phyloP scores from a whole-genome alignment of 1,140 invertebrate genomes.

The Pseudomyrmex flavicornis region DNA sequence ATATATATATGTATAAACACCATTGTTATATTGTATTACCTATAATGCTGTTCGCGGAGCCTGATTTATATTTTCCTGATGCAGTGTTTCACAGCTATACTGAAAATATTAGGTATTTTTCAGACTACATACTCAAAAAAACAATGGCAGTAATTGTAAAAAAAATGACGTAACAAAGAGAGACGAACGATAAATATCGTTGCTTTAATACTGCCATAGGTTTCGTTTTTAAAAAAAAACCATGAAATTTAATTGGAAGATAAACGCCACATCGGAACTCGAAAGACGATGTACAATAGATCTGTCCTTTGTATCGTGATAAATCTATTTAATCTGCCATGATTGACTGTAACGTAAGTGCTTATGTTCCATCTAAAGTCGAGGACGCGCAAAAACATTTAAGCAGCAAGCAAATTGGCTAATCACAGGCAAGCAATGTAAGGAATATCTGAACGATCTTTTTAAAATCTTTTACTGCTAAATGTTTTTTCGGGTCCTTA shows the following conservation, averaged over 20 bases:
- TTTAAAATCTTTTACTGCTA: too few species aligned
- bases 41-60: conserved; percentile 29
- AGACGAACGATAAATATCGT: conserved; percentile 78
- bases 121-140: conserved; percentile 70
- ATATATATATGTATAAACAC: conserved; percentile 74
- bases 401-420: too few species aligned
- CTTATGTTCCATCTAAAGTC: too few species aligned
- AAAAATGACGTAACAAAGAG: conserved; percentile 75
- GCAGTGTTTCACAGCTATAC: too few species aligned
- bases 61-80: too few species aligned
- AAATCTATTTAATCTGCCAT: conserved; percentile 16
- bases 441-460: too few species aligned
- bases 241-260: conserved; percentile 52
- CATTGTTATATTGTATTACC: conserved; percentile 76
- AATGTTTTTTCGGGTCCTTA: too few species aligned
- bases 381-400: too few species aligned
- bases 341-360: too few species aligned
- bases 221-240: conserved; percentile 70
- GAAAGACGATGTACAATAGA: not conserved
- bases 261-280: not conserved
- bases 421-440: too few species aligned
- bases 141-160: conserved; percentile 80
- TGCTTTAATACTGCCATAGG: conserved; percentile 82
- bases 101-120: too few species aligned
- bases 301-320: not conserved